Evolutionary conservation across 1,140 invertebrate species (phyloP).

Genomic region (Polyergus mexicanus): DNA sequence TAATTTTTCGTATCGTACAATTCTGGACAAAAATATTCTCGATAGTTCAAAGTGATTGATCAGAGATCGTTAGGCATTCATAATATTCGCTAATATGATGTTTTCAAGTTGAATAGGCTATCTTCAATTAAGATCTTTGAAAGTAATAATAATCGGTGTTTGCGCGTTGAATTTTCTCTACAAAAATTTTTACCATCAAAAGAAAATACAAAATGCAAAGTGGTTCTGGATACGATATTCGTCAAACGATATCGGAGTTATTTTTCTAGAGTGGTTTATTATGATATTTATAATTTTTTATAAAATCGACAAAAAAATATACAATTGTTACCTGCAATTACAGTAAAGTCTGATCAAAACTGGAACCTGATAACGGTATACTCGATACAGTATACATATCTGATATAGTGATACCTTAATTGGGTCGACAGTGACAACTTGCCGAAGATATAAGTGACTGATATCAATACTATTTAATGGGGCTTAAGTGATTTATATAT

Average conservation of each 20-base stretch:
- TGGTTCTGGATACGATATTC: neutral
- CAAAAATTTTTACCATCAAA: neutral
- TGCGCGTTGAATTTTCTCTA: neutral
- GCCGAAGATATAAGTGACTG: neutral
- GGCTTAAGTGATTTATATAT: neutral
- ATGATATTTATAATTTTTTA: neutral
- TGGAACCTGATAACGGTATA: slow-evolving; percentile 41
- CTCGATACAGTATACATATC: slow-evolving; percentile 2
- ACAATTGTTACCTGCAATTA: neutral
- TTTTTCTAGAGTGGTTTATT: neutral
- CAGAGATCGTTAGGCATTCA: neutral
- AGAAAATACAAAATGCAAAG: neutral
- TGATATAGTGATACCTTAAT: neutral
- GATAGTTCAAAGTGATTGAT: neutral
- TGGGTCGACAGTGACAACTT: slow-evolving; percentile 17
- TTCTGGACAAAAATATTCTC: neutral
- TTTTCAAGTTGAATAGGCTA: neutral
- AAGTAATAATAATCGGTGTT: neutral
- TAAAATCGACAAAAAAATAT: neutral
- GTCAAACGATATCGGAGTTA: neutral
- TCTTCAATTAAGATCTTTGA: neutral
- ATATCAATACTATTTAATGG: neutral
- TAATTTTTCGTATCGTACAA: neutral
- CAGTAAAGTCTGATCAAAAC: neutral
- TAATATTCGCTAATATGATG: neutral